Evolutionary conservation across 2,113 vertebrate species (phyloP).

Genomic region (Osmerus mordax): DNA sequence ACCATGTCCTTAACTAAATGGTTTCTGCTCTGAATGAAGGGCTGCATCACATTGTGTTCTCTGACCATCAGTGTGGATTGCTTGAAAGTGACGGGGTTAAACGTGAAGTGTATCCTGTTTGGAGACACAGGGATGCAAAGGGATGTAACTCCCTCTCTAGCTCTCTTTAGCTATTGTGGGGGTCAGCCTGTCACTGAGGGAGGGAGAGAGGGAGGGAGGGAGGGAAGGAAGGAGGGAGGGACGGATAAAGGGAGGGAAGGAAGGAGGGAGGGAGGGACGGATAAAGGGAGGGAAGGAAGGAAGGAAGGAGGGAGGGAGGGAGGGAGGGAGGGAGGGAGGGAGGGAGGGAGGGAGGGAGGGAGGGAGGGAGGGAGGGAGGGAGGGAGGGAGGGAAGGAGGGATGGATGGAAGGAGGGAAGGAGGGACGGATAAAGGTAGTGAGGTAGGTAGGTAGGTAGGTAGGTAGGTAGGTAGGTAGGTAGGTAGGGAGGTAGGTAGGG

Average conservation of each 20-base stretch:
- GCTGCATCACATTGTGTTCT: background rate
- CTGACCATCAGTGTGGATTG: background rate
- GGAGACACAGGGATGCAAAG: background rate
- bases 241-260: background rate
- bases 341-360: slow-evolving; percentile 58
- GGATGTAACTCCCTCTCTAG: slow-evolving; percentile 40
- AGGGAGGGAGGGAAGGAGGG: slow-evolving; percentile 35
- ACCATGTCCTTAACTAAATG: slow-evolving; percentile 24
- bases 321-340: slow-evolving; percentile 45
- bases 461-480: slow-evolving; percentile 31
- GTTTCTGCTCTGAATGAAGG: background rate
- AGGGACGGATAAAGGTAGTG: slow-evolving; percentile 38
- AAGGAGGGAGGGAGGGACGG: slow-evolving; percentile 33
- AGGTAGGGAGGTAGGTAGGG: slow-evolving; percentile 35
- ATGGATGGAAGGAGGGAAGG: slow-evolving; percentile 52
- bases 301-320: slow-evolving; percentile 50
- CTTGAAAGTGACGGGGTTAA: slow-evolving; percentile 7
- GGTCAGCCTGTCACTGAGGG: slow-evolving; percentile 33
- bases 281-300: slow-evolving; percentile 39
- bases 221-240: slow-evolving; percentile 56
- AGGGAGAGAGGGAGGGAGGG: slow-evolving; percentile 34
- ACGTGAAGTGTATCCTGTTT: slow-evolving; percentile 4
- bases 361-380: slow-evolving; percentile 56
- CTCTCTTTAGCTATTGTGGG: slow-evolving; percentile 21
- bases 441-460: slow-evolving; percentile 43